Evolutionary conservation across 2,113 vertebrate species (phyloP), one percentile per base, ranked within the genome.

Genomic region (Tauraco erythrolophus): DNA sequence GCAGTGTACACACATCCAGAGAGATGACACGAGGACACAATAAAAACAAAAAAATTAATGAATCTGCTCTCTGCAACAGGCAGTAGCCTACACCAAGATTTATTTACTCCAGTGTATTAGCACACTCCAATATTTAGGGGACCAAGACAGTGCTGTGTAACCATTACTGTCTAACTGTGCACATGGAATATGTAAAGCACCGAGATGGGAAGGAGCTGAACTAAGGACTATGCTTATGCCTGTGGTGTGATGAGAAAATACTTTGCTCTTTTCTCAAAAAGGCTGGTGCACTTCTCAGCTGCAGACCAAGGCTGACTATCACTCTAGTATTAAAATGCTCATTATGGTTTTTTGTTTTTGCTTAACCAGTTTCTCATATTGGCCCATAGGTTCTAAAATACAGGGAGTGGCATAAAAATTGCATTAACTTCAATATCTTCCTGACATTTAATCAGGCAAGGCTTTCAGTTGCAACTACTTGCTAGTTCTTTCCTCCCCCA

Each of bases 11-110:
- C 10, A 77, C 5, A 24, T 19, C 27, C 35, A 66, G 7, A 48
- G 54, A 77, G 54, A 62, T 75, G 45, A 51, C 41, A 74, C 2
- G 0, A 82, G 79, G 33, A 88, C 14, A 87, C 50, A 87, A 14
- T 10, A 37, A 14, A 12, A 33, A 41, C 10, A 46, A 77, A 53
- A 89, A 53, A 79, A 31, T 28, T 64, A 58, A 87, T 37, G 23
- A 37, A 72, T 91, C 89, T 89, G n/a, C 33, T 91, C 43, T 92
- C 90, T 69, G n/a, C 61, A 89, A 46, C 14, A 68, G 35, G 24
- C 39, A 88, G 25, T 28, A 58, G 21, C 28, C 23, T 31, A 88
- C 21, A 56, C 19, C 19, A 78, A 95, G 41, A 35, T 88, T 85
- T 89, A 70, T 92, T 70, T 79, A 39, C 58, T 86, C 33, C 79